A percentile compares a stretch with the other conserved stretches of the same genome.
Evolutionary conservation across 2,797 vertebrate genomes (phyloP).

Genomic region (Vultur gryphus): DNA sequence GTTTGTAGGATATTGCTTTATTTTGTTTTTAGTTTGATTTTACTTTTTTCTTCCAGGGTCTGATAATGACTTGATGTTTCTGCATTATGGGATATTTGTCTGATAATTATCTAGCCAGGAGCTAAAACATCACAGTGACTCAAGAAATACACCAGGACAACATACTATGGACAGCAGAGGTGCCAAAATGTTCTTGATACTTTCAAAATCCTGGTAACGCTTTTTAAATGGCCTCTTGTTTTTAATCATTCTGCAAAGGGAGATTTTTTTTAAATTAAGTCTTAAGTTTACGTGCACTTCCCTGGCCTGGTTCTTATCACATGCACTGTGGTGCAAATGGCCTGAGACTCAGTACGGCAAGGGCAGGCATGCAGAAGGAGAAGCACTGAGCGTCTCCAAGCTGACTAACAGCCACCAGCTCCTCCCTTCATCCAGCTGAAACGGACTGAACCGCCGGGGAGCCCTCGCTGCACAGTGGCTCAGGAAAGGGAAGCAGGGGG

Average conservation of each 20-base stretch:
- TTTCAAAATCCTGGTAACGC: background rate
- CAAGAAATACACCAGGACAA: background rate
- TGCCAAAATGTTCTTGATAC: background rate
- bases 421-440: background rate
- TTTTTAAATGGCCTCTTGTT: background rate
- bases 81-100: background rate
- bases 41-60: background rate
- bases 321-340: background rate
- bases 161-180: background rate
- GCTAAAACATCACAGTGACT: background rate
- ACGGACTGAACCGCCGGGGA: rapidly evolving
- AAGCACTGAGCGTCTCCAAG: background rate
- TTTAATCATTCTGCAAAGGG: background rate
- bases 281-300: rapidly evolving
- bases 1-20: background rate
- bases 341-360: background rate
- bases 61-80: background rate
- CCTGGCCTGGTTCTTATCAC: background rate
- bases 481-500: slow-evolving; percentile 53
- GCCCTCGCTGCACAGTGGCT: background rate
- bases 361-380: background rate
- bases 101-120: background rate
- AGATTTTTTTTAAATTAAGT: background rate
- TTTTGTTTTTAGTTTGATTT: background rate
- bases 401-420: background rate